phyloP scores from a whole-genome alignment of 1,140 invertebrate genomes.

The Bombus waltoni region DNA sequence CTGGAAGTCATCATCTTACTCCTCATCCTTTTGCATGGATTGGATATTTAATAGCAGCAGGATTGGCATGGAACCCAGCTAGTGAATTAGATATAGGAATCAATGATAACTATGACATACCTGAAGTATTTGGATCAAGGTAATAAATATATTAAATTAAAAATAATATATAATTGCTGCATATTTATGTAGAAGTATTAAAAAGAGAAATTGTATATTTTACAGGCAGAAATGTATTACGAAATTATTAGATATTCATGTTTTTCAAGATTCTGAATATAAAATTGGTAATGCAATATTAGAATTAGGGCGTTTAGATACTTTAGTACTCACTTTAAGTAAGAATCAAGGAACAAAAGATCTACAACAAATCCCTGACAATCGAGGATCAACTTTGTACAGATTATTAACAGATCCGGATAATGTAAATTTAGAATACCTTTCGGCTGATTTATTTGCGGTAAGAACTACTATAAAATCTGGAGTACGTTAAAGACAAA shows the following conservation, averaged over 20 bases:
- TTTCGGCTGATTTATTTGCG: conserved; percentile 85
- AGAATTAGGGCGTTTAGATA: conserved; percentile 86
- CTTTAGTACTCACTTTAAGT: conserved; percentile 83
- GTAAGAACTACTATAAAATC: conserved; percentile 75
- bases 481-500: background rate
- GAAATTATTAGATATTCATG: conserved; percentile 85
- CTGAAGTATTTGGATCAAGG: conserved; percentile 66
- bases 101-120: conserved; percentile 74
- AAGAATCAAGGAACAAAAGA: conserved; percentile 82
- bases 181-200: background rate
- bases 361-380: conserved; percentile 84
- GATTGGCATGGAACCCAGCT: conserved; percentile 86
- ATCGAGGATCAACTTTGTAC: conserved; percentile 86
- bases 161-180: background rate
- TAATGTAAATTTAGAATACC: conserved; percentile 84
- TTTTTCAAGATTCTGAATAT: conserved; percentile 84
- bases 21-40: conserved; percentile 87
- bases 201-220: background rate
- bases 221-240: conserved; percentile 80
- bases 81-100: conserved; percentile 80
- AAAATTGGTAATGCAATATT: conserved; percentile 85
- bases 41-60: conserved; percentile 86
- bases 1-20: conserved; percentile 86
- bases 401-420: conserved; percentile 86
- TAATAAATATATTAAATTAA: conserved; percentile 46